Evolutionary conservation across 1,140 invertebrate species (phyloP), one percentile per base, ranked within the genome.

Genomic region (Capitella teleta): DNA sequence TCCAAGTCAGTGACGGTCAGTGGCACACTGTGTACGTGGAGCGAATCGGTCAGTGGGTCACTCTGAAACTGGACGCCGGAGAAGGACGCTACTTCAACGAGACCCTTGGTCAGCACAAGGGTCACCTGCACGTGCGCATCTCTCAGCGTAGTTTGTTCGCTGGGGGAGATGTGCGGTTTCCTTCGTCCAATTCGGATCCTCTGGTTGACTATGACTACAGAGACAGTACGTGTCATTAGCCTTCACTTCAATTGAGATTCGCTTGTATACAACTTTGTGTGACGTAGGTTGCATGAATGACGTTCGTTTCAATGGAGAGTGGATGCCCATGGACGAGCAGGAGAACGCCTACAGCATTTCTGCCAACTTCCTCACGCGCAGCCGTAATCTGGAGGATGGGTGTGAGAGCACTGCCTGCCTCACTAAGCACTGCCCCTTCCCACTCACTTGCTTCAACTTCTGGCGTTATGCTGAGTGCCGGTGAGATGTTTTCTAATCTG

Each of bases 401-500:
- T 98, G 94, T 68, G 82, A 86, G 0, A 91, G 94, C 60, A 89
- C 91, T 62, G 89, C 91, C 19, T 96, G 92, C 67, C 81, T 84
- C 40, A 16, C 87, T 66, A 85, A 90, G 28, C 85, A 86, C 54
- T 95, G 92, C 66, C 83, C 84, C 0, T 83, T 86, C 58, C 87
- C 89, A n/a, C 91, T 93, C 67, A 86, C 90, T 57, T 98, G 94
- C 73, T 85, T 91, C 26, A 91, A 96, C 73, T 79, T 95, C 0
- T 98, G 92, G 92, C 61, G 63, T n/a, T 38, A 90, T 87, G 71
- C 84, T 88, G 91, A 95, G 62, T 98, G 92, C 88, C 91, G 87
- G 91, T 96, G 76, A 16, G 32, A 34, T 1, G 32, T 34, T 34
- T 34, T 34, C 16, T 0, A 34, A 34, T 0, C 32, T 16, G 10